A percentile compares a stretch with the other conserved stretches of the same genome.
Conservation (phyloP, 1,140 invertebrate species). For the Tetramorium simillimum region DNA sequence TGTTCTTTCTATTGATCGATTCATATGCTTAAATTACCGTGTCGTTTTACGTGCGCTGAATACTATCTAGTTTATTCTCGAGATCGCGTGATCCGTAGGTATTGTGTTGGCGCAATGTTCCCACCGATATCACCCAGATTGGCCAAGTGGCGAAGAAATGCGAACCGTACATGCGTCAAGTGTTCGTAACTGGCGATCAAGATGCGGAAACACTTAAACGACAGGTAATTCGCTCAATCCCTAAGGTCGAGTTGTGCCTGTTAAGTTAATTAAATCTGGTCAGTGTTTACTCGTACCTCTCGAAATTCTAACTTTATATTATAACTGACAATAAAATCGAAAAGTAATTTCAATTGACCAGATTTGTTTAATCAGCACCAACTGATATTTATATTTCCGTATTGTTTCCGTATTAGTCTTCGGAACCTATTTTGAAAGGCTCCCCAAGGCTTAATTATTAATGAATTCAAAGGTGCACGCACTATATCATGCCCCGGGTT, state of each 20-base stretch:
- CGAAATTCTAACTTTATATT: not conserved
- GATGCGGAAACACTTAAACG: conserved; percentile 86
- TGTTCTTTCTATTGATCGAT: conserved; percentile 29
- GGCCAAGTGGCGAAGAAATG: conserved; percentile 96
- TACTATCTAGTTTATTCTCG: not conserved
- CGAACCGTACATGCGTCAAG: conserved; percentile 98
- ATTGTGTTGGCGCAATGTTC: conserved; percentile 96
- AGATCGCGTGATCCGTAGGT: conserved; percentile 86
- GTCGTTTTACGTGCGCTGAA: not conserved
- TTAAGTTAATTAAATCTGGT: not conserved
- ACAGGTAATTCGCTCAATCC: conserved; percentile 74
- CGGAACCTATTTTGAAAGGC: not conserved
- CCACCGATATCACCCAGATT: conserved; percentile 93
- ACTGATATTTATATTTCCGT: not conserved
- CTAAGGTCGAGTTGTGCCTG: not conserved
- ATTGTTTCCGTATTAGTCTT: not conserved
- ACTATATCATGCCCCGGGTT: not conserved
- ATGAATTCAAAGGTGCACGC: not conserved
- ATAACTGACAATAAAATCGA: not conserved
- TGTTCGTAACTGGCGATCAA: conserved; percentile 92
- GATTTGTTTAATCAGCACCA: not conserved
- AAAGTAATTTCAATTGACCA: conserved; percentile 8
- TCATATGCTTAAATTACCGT: not conserved
- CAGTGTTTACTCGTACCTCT: not conserved
- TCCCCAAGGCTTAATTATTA: not conserved